Conservation (phyloP, 2,113 vertebrate genomes). For the Mustela nigripes region DNA sequence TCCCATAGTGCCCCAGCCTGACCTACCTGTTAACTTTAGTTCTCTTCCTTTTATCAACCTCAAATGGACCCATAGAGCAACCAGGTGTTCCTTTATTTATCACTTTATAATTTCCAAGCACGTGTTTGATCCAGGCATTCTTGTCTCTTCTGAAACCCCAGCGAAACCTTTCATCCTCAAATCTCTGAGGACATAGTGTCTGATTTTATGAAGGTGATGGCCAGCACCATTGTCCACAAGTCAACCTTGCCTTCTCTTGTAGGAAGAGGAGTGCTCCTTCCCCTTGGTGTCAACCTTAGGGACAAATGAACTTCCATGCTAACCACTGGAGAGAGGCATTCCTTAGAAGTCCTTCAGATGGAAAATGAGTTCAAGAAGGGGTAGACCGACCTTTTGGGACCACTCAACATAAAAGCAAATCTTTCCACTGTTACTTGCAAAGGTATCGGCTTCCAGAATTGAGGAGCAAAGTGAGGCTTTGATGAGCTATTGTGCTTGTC, state of each 20-base stretch:
- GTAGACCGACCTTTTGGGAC: not conserved
- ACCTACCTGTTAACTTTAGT: not conserved
- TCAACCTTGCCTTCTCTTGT: not conserved
- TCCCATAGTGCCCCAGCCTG: not conserved
- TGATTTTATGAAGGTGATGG: not conserved
- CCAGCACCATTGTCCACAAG: not conserved
- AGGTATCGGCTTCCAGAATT: not conserved
- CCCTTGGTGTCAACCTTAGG: not conserved
- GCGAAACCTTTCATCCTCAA: not conserved
- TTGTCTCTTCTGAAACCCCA: not conserved
- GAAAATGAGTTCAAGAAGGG: not conserved
- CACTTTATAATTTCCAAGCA: not conserved
- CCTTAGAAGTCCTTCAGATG: not conserved
- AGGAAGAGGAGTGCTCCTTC: not conserved
- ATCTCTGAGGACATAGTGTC: not conserved
- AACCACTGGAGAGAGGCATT: not conserved
- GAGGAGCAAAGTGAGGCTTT: not conserved
- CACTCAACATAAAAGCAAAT: not conserved
- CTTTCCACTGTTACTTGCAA: not conserved
- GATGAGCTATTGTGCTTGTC: not conserved
- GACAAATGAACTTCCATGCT: not conserved
- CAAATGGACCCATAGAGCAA: not conserved
- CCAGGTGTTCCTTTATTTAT: not conserved
- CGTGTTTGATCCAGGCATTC: not conserved
- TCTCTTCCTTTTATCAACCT: not conserved